Evolutionary conservation across 2,888 invertebrate species (phyloP).

Genomic region (Tachina grossa): DNA sequence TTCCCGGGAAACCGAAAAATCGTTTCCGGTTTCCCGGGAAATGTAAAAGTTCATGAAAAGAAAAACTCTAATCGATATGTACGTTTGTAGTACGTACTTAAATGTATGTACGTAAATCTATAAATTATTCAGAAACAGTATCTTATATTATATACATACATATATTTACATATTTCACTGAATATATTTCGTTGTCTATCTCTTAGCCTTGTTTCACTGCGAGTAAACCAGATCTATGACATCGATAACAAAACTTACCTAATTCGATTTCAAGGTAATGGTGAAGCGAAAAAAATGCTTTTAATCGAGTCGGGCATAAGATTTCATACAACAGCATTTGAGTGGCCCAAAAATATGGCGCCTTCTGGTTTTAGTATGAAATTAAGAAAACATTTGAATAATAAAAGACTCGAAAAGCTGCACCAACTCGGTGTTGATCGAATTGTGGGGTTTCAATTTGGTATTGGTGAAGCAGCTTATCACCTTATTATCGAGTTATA

Average conservation of each 20-base stretch:
- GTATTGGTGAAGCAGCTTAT: constrained; percentile 95
- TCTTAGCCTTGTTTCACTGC: constrained; percentile 91
- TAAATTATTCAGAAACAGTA: no score
- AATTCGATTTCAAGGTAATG: constrained; percentile 89
- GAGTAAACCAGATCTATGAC: constrained; percentile 98
- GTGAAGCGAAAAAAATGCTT: constrained; percentile 93
- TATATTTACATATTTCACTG: no score
- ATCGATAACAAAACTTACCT: constrained; percentile 98
- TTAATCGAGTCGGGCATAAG: constrained; percentile 97
- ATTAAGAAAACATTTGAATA: constrained; percentile 97
- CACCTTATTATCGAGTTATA: constrained; percentile 98
- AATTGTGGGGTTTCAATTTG: constrained; percentile 97
- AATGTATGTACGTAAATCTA: no score
- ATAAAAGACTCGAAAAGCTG: constrained; percentile 94
- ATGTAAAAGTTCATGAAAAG: no score
- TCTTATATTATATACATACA: no score
- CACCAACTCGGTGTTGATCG: constrained; percentile 95
- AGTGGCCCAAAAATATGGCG: constrained; percentile 98
- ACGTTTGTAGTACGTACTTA: no score
- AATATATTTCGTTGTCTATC: not conserved
- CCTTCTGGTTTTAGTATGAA: constrained; percentile 99
- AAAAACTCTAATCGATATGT: no score
- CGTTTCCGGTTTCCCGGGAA: no score
- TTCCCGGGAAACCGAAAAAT: no score
- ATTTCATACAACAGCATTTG: constrained; percentile 96